Percentiles rank a stretch among this genome's conserved stretches.
Evolutionary conservation across 1,140 invertebrate species (phyloP).

Genomic region (Elymnias hypermnestra): DNA sequence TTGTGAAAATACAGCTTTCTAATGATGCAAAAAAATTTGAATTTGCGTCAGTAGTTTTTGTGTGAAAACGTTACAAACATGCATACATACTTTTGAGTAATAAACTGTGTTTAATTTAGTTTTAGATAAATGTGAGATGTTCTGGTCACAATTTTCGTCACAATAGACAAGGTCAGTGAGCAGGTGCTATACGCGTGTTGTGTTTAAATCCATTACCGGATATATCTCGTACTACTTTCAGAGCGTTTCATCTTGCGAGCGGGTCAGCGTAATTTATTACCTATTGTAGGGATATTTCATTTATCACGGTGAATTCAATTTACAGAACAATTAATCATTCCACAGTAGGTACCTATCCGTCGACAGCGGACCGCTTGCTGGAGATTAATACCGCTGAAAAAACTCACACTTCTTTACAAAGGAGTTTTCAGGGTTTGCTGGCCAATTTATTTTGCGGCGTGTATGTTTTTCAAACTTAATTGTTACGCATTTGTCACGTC

Average conservation of each 20-base stretch:
- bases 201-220: conserved; percentile 4
- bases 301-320: conserved; percentile 73
- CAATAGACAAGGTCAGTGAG: neutral
- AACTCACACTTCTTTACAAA: conserved; percentile 6
- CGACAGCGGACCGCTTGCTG: conserved; percentile 52
- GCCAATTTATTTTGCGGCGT: neutral
- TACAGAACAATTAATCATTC: conserved; percentile 74
- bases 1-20: too few relatives aligned
- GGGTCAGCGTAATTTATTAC: conserved; percentile 73
- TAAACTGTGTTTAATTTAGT: too few relatives aligned
- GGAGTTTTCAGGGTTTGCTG: neutral
- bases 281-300: conserved; percentile 74
- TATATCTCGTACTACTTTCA: conserved; percentile 8
- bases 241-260: conserved; percentile 65
- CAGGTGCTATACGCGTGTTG: conserved; percentile 2
- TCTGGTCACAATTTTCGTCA: neutral
- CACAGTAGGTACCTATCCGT: conserved; percentile 66
- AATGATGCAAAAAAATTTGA: too few relatives aligned
- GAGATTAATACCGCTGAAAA: conserved; percentile 30
- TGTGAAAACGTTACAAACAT: too few relatives aligned
- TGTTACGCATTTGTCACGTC: too few relatives aligned
- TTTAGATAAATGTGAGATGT: too few relatives aligned
- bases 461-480: neutral
- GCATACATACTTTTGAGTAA: too few relatives aligned
- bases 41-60: too few relatives aligned